Percentiles rank a stretch among this genome's conserved stretches.
phyloP scores from a whole-genome alignment of 2,888 invertebrate species.

The Polymixis lichenea region DNA sequence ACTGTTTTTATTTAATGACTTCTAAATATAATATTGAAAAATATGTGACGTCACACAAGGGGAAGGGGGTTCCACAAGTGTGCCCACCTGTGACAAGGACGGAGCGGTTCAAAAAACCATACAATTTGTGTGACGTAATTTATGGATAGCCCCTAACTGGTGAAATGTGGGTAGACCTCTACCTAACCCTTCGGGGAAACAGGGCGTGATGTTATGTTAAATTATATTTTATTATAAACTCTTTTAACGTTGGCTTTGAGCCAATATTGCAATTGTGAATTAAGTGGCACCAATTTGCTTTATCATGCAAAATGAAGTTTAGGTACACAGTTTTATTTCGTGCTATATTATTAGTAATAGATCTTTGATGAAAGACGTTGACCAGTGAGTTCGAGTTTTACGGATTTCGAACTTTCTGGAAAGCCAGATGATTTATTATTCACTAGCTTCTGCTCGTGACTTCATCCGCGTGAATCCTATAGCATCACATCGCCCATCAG shows the following conservation, averaged over 20 bases:
- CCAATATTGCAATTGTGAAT: slow-evolving; percentile 29
- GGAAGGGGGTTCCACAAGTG: too few relatives aligned
- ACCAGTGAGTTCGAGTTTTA: not conserved
- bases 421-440: not conserved
- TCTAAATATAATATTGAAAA: too few relatives aligned
- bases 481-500: not conserved
- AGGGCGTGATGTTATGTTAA: not conserved
- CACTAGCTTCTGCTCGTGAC: not conserved
- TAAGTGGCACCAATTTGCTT: slow-evolving; percentile 15
- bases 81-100: too few relatives aligned
- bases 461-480: not conserved
- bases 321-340: slow-evolving; percentile 12
- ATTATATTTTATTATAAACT: slow-evolving; percentile 29
- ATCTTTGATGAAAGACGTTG: not conserved
- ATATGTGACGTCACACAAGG: too few relatives aligned
- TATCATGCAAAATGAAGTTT: slow-evolving; percentile 22
- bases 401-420: not conserved
- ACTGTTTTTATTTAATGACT: too few relatives aligned
- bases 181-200: too few relatives aligned
- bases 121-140: too few relatives aligned
- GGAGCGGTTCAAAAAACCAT: too few relatives aligned
- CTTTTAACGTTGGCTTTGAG: slow-evolving; percentile 15
- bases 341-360: not conserved
- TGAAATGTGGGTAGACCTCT: not conserved
- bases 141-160: too few relatives aligned